Evolutionary conservation across 2,797 vertebrate species (phyloP), one percentile per base, ranked within the genome.

Genomic region (Hozukius guyotensis): DNA sequence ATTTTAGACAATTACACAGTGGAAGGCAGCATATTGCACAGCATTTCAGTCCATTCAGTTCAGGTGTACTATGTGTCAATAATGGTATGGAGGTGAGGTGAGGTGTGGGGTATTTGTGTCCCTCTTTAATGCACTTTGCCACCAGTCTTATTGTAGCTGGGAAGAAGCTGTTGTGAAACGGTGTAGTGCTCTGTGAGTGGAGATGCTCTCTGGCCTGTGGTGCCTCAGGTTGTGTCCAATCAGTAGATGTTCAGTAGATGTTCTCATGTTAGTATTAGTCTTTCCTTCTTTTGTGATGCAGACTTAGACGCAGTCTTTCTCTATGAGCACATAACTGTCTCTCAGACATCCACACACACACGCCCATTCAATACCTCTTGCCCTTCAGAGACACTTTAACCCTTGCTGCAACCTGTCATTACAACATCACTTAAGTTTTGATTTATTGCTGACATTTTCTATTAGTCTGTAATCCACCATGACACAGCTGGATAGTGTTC

Each of bases 401-500:
- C 55, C 67, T 70, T 8, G 9, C 82, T 68, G 62, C 75, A 89
- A 27, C 84, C 83, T 73, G 24, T 82, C 81, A 91, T 91, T 86
- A 89, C 53, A 86, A 74, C 82, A 74, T 89, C 89, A 81, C 75
- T 89, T 87, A 78, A 56, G 34, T 75, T 88, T 73, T 88, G 88
- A 93, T 92, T 90, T 87, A 87, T 77, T 60, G 77, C 70, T 80
- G 91, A 78, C 90, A 32, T 85, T 73, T 90, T 81, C 82, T 89
- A 89, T 92, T 89, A 87, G 89, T 71, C 91, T 90, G 73, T 94
- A 92, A 91, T 92, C 89, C 86, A 81, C 61, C 4, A 60, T 81
- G 76, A 60, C 85, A 85, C 88, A 91, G 89, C 89, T 93, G 89
- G 72, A 88, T 82, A 13, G 75, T 70, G 84, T 65, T 79, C 77